Base-by-base conservation (phyloP, 2,113 vertebrate species). In the Anser brachyrhynchus region DNA sequence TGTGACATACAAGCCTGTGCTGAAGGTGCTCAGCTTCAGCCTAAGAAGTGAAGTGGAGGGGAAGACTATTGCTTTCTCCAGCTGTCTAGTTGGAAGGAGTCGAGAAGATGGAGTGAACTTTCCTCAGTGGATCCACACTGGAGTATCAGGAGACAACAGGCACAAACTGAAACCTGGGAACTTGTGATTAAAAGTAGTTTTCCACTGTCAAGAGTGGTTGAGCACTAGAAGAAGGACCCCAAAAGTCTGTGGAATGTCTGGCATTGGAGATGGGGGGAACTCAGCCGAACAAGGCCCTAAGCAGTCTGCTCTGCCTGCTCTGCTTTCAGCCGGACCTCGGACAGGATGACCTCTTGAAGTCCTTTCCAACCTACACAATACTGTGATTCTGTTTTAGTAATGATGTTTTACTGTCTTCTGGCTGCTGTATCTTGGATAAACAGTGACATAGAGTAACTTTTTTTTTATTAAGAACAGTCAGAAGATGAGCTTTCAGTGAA, bases 1-100 rank as follows among this genome's bases (percentile, higher is more conserved):
- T 0, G 0, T 41, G 31, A 58, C 41, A 4, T 43, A 0, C n/a
- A 41, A 49, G 44, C 57, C 66, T 14, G 44, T 41, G 4, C 25
- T 69, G 23, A 29, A 35, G 26, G 37, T 76, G 6, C 54, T 59
- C 75, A 41, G 17, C 64, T 77, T 91, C 35, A 80, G 3, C 33
- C 41, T 77, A 46, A 55, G 49, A 35, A 18, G 46, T 49, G 46
- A 64, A 20, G 43, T 6, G 29, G 51, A 62, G 66, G n/a, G 4
- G 19, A 16, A 54, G 22, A 35, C 92, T 10, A 0, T n/a, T 59
- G 15, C 5, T 71, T 85, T 88, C 31, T 51, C 2, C 44, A 19
- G 37, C 46, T 88, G 5, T 64, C 13, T 28, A 21, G 58, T 41
- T 64, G 67, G 44, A 76, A 23, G 23, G 33, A 51, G 51, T 29